Evolutionary conservation across 2,797 vertebrate species (phyloP).

Genomic region (Myotis findleyi): DNA sequence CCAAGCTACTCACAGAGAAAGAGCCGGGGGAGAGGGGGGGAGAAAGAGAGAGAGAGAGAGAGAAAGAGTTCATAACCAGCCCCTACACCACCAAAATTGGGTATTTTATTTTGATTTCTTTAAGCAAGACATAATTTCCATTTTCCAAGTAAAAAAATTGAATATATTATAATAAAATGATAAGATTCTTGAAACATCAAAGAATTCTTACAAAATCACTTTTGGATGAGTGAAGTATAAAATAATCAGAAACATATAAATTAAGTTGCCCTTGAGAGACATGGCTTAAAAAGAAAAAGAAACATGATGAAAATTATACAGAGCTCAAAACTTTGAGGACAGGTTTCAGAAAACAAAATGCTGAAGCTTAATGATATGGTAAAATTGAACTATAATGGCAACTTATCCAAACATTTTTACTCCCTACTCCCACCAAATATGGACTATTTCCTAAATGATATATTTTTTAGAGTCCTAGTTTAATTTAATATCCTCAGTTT

Average conservation of each 20-base stretch:
- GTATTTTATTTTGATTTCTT: constrained; percentile 11
- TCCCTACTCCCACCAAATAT: background rate
- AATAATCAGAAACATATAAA: constrained; percentile 66
- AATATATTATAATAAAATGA: constrained; percentile 53
- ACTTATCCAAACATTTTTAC: constrained; percentile 12
- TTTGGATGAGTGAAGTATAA: constrained; percentile 50
- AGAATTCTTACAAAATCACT: constrained; percentile 60
- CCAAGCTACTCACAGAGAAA: background rate
- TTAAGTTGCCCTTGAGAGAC: constrained; percentile 57
- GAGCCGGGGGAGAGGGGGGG: background rate
- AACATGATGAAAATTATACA: constrained; percentile 36
- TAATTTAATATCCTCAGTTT: background rate
- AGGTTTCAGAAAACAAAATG: constrained; percentile 53
- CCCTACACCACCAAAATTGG: background rate
- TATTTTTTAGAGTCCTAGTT: background rate
- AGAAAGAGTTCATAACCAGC: background rate
- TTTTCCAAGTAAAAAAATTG: constrained; percentile 49
- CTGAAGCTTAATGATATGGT: constrained; percentile 3
- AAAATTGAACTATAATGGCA: constrained; percentile 25
- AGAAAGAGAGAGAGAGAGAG: background rate
- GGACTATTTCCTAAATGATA: background rate
- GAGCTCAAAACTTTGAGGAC: constrained; percentile 2
- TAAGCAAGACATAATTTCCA: constrained; percentile 51
- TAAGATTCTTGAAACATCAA: constrained; percentile 64
- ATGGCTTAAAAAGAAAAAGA: constrained; percentile 46